Evolutionary conservation across 2,797 vertebrate genomes (phyloP).

Genomic region (Denticeps clupeoides): DNA sequence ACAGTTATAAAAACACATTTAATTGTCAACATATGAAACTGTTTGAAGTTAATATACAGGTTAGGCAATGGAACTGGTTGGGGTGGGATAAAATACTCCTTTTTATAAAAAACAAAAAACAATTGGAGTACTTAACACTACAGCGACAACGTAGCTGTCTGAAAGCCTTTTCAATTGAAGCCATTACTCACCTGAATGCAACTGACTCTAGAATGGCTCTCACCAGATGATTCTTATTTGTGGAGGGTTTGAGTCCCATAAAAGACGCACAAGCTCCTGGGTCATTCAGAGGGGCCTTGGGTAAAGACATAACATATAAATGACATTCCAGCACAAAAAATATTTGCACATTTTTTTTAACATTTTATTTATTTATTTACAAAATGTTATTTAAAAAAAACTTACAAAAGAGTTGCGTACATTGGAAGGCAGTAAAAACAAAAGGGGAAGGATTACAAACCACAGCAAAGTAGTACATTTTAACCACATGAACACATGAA

Average conservation of each 20-base stretch:
- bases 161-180: too few species aligned
- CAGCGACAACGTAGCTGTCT: too few species aligned
- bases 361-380: too few species aligned
- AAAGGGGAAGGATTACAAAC: constrained; percentile 20
- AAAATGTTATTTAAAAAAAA: too few species aligned
- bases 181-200: constrained; percentile 71
- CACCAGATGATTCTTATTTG: constrained; percentile 79
- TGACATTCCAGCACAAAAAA: constrained; percentile 20
- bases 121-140: too few species aligned
- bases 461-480: neutral
- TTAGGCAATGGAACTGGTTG: neutral
- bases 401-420: constrained; percentile 32
- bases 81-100: too few species aligned
- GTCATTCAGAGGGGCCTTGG: constrained; percentile 78
- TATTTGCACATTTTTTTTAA: neutral
- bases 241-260: constrained; percentile 84
- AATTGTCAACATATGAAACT: neutral
- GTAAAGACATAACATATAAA: constrained; percentile 33
- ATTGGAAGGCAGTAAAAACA: constrained; percentile 13
- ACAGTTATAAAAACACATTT: neutral
- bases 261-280: constrained; percentile 81
- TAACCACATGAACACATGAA: neutral
- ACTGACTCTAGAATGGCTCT: constrained; percentile 88
- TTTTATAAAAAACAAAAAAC: too few species aligned
- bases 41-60: neutral